Percentiles rank a stretch among this genome's conserved stretches.
Evolutionary conservation across 2,888 invertebrate genomes (phyloP).

Genomic region (Ornithoptera alexandrae): DNA sequence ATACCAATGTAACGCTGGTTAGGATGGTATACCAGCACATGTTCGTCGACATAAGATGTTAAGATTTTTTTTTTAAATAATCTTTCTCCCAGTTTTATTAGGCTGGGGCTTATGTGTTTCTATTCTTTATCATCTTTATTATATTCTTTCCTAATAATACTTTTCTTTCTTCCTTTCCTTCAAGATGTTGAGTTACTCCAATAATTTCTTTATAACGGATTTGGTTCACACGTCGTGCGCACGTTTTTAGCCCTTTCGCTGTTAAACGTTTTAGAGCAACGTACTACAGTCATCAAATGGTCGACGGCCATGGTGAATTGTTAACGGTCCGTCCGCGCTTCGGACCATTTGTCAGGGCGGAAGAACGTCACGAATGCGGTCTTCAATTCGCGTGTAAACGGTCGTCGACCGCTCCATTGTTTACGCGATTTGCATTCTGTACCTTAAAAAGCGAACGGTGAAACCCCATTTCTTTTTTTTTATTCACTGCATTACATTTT

Average conservation of each 20-base stretch:
- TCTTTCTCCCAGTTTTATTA: too few relatives aligned
- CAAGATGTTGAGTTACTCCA: too few relatives aligned
- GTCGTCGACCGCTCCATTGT: conserved; percentile 13
- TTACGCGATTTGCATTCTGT: conserved; percentile 1
- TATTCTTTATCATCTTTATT: too few relatives aligned
- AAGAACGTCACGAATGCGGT: conserved; percentile 1
- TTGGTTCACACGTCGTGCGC: not conserved
- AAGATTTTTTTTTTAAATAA: too few relatives aligned
- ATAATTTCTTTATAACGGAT: not conserved
- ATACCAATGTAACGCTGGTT: too few relatives aligned
- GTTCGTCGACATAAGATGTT: too few relatives aligned
- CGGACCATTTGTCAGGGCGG: not conserved
- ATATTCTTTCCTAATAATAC: too few relatives aligned
- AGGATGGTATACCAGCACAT: too few relatives aligned
- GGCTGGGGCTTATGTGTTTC: too few relatives aligned
- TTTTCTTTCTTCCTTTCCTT: too few relatives aligned
- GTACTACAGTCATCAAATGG: not conserved
- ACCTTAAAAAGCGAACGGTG: not conserved
- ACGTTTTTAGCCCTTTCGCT: not conserved
- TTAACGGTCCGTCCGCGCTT: conserved; percentile 1
- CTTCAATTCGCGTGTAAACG: conserved; percentile 3
- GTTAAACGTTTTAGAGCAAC: not conserved
- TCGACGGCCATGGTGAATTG: not conserved
- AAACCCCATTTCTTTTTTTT: not conserved
- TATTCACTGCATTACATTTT: not conserved